Evolutionary conservation across 2,113 vertebrate genomes (phyloP), one percentile per base, ranked within the genome.

Genomic region (Pituophis catenifer): DNA sequence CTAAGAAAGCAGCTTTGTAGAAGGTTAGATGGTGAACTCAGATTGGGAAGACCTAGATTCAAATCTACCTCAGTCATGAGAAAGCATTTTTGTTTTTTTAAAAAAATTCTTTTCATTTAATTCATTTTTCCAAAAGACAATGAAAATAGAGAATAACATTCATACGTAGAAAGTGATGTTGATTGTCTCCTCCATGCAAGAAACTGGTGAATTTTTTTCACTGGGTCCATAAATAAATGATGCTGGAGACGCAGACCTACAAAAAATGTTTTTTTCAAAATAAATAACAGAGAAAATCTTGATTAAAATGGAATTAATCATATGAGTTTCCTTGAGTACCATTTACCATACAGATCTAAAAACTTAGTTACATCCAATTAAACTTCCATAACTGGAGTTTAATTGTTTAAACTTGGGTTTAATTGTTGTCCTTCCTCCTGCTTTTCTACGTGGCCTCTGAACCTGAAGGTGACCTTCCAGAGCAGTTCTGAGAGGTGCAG

Each of bases 101-200:
- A 10, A 44, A 86, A 15, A 13, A 21, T 55, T 53, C 6, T 55
- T 92, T 89, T 38, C 17, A 26, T 92, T 53, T 10, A 89, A 93
- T 90, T 90, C 12, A 53, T 9, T 62, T 59, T 53, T 90, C 10
- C 0, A 53, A 86, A 53, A 58, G 23, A 9, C 65, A 50, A 19
- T n/a, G 3, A 58, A 23, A 59, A 38, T 38, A 62, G 55, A 86
- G 11, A 89, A 93, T 0, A 13, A 1, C 5, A 0, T 94, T 91
- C 97, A 97, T 98, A 99, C 99, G 85, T 99, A 98, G 96, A 99
- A 99, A 9, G 99, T 99, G 96, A 98, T 98, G 96, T 99, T 99
- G 94, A 99, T 97, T 90, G 91, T 98, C 95, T 99, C 98, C 17
- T 95, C 92, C 97, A 98, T 98, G 95, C 99, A 99, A 0, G 21